A percentile compares a stretch with the other conserved stretches of the same genome.
phyloP scores from a whole-genome alignment of 2,797 vertebrate species.

The Hafferia zeledoni region DNA sequence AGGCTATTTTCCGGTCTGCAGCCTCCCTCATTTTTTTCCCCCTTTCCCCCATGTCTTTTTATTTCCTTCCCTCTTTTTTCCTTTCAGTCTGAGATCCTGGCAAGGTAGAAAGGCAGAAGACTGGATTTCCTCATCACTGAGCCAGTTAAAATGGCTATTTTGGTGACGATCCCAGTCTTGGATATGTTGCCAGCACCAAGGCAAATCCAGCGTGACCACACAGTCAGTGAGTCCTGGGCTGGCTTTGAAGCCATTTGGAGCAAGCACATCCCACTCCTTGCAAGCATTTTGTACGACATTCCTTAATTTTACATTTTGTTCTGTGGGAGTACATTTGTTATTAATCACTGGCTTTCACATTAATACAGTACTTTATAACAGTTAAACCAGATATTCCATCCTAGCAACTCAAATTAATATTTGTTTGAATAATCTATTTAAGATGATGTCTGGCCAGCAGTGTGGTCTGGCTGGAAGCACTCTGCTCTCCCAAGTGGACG shows the following conservation, averaged over 20 bases:
- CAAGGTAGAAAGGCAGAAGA: neutral
- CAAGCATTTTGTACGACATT: neutral
- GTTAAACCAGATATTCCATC: conserved; percentile 72
- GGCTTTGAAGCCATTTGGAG: conserved; percentile 4
- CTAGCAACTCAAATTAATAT: conserved; percentile 76
- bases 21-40: fast-evolving
- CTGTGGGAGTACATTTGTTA: conserved; percentile 67
- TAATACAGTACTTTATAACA: conserved; percentile 60
- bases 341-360: conserved; percentile 59
- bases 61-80: neutral
- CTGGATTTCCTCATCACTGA: neutral
- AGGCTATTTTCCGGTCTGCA: neutral
- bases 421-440: conserved; percentile 77
- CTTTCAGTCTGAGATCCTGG: neutral
- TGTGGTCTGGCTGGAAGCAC: conserved; percentile 70
- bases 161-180: neutral
- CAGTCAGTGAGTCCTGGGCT: neutral
- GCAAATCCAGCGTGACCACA: conserved; percentile 21
- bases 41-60: neutral
- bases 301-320: conserved; percentile 59
- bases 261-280: conserved; percentile 37
- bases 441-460: conserved; percentile 70
- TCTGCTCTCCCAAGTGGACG: conserved; percentile 8
- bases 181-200: neutral
- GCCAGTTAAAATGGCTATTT: conserved; percentile 22